Percentiles rank a stretch among this genome's conserved stretches.
Evolutionary conservation across 2,888 invertebrate species (phyloP).

Genomic region (Ceriagrion tenellum): DNA sequence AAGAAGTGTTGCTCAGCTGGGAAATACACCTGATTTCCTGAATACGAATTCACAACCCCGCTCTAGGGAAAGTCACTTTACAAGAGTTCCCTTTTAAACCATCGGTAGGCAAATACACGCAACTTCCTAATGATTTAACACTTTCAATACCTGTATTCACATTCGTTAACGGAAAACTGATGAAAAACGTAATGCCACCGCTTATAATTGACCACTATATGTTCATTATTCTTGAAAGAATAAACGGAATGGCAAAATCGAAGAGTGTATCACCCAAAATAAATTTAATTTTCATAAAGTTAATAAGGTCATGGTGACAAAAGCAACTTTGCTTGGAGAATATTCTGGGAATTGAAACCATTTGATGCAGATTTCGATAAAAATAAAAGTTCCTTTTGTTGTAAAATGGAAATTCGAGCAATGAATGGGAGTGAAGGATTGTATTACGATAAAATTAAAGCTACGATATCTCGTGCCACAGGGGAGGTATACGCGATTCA

Average conservation of each 20-base stretch:
- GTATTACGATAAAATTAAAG: not conserved
- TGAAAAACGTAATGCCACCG: no score
- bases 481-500: not conserved
- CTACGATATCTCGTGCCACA: not conserved
- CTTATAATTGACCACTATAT: no score
- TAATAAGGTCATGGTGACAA: no score
- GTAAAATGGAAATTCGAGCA: not conserved
- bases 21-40: not conserved
- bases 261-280: not conserved
- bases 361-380: not conserved
- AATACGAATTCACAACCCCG: not conserved
- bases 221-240: not conserved
- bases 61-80: not conserved
- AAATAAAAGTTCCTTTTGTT: not conserved
- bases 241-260: not conserved
- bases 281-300: no score
- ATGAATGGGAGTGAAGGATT: not conserved
- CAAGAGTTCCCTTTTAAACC: not conserved
- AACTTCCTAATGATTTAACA: not conserved
- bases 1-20: not conserved
- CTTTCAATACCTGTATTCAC: not conserved
- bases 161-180: not conserved
- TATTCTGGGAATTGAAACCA: no score
- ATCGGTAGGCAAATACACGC: not conserved
- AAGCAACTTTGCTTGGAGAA: no score